A percentile compares a stretch with the other conserved stretches of the same genome.
Conservation (phyloP, 1,140 invertebrate species). For the Saccostrea echinata region DNA sequence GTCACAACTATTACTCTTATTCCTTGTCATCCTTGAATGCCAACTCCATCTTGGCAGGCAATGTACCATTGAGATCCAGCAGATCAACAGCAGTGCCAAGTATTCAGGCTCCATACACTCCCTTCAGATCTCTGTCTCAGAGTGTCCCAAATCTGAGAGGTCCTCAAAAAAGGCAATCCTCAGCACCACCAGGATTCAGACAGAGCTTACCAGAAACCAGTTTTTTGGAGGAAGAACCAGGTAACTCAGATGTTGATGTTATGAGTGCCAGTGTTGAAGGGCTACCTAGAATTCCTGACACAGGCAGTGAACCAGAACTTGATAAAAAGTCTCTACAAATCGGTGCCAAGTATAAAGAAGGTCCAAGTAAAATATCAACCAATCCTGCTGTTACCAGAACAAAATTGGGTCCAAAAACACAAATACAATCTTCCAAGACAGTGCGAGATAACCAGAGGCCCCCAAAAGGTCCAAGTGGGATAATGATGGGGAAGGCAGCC, state of each 20-base stretch:
- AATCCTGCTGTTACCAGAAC: constrained; percentile 24
- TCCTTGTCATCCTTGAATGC: constrained; percentile 11
- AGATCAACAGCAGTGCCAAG: not conserved
- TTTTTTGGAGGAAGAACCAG: constrained; percentile 2
- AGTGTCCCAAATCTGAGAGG: constrained; percentile 26
- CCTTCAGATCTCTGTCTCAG: not conserved
- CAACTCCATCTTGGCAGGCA: constrained; percentile 34
- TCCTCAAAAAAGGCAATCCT: not conserved
- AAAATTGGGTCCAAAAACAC: constrained; percentile 16
- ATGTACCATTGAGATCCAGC: not conserved
- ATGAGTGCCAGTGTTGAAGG: constrained; percentile 27
- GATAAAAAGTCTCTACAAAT: constrained; percentile 24
- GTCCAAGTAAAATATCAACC: constrained; percentile 21
- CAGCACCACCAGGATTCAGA: constrained; percentile 2
- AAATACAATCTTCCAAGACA: constrained; percentile 31
- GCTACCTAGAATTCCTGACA: not conserved
- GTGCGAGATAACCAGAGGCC: constrained; percentile 27
- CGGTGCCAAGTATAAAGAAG: constrained; percentile 7
- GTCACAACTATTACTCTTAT: not conserved
- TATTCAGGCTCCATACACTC: not conserved
- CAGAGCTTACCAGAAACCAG: constrained; percentile 14
- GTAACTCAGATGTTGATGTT: not conserved
- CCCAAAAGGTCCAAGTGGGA: constrained; percentile 55
- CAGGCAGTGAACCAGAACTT: not conserved
- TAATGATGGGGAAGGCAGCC: constrained; percentile 59